Conservation (phyloP, 2,888 invertebrate species). For the Pinctada fucata region DNA sequence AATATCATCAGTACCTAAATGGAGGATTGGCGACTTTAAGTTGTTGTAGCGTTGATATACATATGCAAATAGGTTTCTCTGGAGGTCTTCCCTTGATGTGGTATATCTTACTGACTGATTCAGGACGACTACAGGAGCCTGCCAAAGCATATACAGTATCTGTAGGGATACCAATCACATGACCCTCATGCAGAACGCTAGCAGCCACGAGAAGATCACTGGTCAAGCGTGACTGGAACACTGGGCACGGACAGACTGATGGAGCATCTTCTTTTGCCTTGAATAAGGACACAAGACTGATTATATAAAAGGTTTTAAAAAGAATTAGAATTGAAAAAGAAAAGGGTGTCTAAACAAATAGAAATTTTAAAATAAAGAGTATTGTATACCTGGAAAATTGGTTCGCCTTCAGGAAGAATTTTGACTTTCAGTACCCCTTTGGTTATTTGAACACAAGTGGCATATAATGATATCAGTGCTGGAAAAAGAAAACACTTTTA, state of each 20-base stretch:
- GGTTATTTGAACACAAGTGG: constrained; percentile 22
- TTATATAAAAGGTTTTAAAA: background rate
- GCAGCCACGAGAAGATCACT: constrained; percentile 50
- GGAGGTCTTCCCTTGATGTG: constrained; percentile 60
- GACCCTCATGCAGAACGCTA: constrained; percentile 51
- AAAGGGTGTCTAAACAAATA: background rate
- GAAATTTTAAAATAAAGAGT: background rate
- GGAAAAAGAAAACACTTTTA: no score
- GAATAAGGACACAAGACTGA: background rate
- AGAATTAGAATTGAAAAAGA: background rate
- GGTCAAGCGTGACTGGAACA: constrained; percentile 54
- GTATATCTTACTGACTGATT: constrained; percentile 57
- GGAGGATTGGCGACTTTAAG: constrained; percentile 52
- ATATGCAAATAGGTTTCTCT: constrained; percentile 65
- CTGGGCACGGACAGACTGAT: constrained; percentile 41
- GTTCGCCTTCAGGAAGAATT: constrained; percentile 53
- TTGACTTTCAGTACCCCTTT: constrained; percentile 46
- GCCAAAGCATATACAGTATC: constrained; percentile 63
- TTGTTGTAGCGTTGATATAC: constrained; percentile 60
- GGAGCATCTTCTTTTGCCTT: constrained; percentile 10
- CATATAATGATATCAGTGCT: no score
- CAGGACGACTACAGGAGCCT: constrained; percentile 59
- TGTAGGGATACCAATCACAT: constrained; percentile 59
- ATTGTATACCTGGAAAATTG: constrained; percentile 49
- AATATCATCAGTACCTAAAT: constrained; percentile 28